phyloP scores from a whole-genome alignment of 2,113 vertebrate species.

The Chauna torquata region DNA sequence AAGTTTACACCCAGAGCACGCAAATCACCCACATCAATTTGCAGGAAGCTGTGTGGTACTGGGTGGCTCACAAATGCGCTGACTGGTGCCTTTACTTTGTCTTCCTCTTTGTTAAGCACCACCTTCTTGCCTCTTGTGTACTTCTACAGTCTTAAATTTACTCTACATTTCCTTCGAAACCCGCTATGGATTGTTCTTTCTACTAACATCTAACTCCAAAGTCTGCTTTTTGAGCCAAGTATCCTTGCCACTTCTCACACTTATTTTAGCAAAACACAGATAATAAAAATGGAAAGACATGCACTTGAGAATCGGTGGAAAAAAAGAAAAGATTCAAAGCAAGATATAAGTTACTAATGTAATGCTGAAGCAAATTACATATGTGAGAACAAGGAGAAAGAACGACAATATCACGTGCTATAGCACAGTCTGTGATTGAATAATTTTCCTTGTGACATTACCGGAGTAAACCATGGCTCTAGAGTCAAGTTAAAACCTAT shows the following conservation, averaged over 20 bases:
- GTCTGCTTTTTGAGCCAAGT: neutral
- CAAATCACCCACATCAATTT: neutral
- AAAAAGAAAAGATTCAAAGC: neutral
- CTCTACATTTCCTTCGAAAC: neutral
- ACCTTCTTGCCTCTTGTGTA: neutral
- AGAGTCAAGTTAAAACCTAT: slow-evolving; percentile 15
- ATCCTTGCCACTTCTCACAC: neutral
- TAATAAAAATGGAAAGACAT: neutral
- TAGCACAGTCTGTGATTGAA: neutral
- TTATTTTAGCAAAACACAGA: neutral
- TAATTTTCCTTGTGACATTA: neutral
- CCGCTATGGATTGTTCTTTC: neutral
- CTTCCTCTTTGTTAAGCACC: neutral
- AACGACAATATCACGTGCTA: neutral
- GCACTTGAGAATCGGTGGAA: neutral
- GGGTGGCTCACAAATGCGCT: neutral
- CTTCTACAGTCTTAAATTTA: neutral
- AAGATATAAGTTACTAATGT: neutral
- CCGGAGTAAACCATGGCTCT: neutral
- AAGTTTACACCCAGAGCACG: neutral
- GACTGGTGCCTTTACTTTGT: neutral
- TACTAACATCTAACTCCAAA: neutral
- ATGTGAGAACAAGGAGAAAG: neutral
- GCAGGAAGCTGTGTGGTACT: neutral
- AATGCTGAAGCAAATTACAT: neutral